These are phyloP conservation scores for Drosophila lowei DNA, from an alignment of 1,140 invertebrate species.

Conservation along the genomic window DNA sequence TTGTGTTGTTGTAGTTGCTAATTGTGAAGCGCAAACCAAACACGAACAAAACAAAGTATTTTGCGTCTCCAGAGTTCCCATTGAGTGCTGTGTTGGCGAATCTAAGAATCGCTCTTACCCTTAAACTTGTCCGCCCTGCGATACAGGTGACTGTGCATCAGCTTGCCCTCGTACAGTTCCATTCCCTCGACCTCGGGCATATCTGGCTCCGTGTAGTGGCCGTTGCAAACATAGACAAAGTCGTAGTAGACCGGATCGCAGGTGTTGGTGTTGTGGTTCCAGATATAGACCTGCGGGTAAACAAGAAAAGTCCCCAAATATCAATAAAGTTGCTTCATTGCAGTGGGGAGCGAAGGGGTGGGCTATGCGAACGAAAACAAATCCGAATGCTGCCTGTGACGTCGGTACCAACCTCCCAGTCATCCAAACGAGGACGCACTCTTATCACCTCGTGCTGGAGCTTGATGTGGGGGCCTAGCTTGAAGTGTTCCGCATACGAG, in stretches of 20 bases:
- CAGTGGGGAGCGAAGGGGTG: neutral
- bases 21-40: conserved; percentile 1
- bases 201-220: conserved; percentile 90
- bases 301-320: conserved; percentile 11
- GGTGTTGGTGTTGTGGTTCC: conserved; percentile 85
- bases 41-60: neutral
- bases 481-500: conserved; percentile 89
- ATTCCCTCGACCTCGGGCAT: conserved; percentile 86
- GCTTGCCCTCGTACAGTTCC: conserved; percentile 87
- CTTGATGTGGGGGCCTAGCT: conserved; percentile 66
- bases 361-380: conserved; percentile 13
- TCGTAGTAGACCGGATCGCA: conserved; percentile 87
- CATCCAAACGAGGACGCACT: conserved; percentile 68
- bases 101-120: conserved; percentile 65
- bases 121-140: conserved; percentile 88
- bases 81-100: neutral
- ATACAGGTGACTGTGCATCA: conserved; percentile 94
- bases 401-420: conserved; percentile 80
- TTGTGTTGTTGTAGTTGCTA: neutral
- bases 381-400: conserved; percentile 28
- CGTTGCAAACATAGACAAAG: conserved; percentile 93
- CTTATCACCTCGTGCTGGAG: conserved; percentile 81
- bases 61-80: neutral
- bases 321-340: neutral
- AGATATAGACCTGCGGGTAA: conserved; percentile 74